Conservation (phyloP, 1,140 invertebrate species). For the Aphaenogaster rudis region DNA sequence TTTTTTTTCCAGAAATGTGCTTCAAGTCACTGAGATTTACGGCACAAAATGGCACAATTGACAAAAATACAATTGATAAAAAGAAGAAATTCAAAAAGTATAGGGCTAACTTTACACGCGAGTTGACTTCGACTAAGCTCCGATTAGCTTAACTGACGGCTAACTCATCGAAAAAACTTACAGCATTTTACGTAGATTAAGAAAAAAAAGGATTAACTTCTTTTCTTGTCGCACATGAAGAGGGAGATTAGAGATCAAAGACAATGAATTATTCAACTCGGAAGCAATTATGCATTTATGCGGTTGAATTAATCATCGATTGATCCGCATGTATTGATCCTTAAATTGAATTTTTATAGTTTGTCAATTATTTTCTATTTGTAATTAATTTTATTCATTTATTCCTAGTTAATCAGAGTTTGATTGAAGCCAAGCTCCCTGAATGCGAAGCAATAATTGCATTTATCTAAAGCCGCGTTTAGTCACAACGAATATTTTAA, state of each 20-base stretch:
- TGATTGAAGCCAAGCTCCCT: background rate
- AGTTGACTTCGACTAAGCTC: background rate
- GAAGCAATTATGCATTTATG: background rate
- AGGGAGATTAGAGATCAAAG: background rate
- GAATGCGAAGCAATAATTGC: background rate
- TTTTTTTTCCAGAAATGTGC: background rate
- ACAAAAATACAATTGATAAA: background rate
- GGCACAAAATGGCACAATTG: background rate
- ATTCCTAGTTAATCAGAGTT: background rate
- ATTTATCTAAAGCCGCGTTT: background rate
- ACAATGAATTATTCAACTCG: background rate
- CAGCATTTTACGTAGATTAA: background rate
- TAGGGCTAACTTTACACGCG: background rate
- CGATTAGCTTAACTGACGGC: background rate
- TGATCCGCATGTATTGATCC: background rate
- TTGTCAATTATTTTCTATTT: background rate
- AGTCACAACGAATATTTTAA: background rate
- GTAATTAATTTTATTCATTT: background rate
- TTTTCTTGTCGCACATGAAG: no score
- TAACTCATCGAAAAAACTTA: background rate
- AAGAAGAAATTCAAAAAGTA: background rate
- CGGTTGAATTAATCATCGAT: background rate
- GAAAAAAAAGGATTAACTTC: no score
- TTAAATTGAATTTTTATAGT: background rate
- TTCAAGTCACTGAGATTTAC: background rate